Conservation (phyloP, 1,140 invertebrate genomes). For the Drosophila neocordata region DNA sequence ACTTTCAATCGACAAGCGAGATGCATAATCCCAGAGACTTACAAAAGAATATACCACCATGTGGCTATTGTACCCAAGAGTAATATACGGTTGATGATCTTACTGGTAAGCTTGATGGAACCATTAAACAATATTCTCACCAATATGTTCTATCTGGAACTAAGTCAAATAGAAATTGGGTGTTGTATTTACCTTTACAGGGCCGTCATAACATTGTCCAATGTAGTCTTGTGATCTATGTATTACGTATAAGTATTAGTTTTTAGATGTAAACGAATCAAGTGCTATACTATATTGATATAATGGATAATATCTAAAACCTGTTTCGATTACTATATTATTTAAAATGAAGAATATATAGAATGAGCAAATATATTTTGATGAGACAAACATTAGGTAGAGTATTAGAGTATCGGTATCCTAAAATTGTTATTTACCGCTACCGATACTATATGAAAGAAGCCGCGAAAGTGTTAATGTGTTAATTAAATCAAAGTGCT, state of each 20-base stretch:
- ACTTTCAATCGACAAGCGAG: slow-evolving; percentile 87
- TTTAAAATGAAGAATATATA: too few species aligned
- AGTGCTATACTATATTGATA: too few species aligned
- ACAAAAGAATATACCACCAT: slow-evolving; percentile 85
- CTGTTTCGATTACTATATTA: too few species aligned
- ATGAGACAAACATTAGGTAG: too few species aligned
- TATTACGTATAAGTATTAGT: too few species aligned
- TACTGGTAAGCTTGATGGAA: slow-evolving; percentile 92
- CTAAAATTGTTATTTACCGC: too few species aligned
- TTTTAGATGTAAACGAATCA: too few species aligned
- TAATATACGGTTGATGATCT: slow-evolving; percentile 95
- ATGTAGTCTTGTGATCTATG: slow-evolving; percentile 92
- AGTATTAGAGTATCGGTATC: too few species aligned
- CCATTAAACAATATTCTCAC: slow-evolving; percentile 88
- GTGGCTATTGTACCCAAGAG: slow-evolving; percentile 91
- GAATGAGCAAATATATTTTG: too few species aligned
- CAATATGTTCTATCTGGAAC: slow-evolving; percentile 86
- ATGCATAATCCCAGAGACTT: slow-evolving; percentile 88
- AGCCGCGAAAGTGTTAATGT: not conserved
- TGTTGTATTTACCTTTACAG: slow-evolving; percentile 93
- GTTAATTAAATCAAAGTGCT: not conserved
- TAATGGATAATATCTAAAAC: too few species aligned
- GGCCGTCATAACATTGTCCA: slow-evolving; percentile 91
- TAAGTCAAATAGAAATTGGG: slow-evolving; percentile 90
- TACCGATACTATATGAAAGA: not conserved